Conservation (phyloP, 1,140 invertebrate genomes). For the Rhyacophila brunnea region DNA sequence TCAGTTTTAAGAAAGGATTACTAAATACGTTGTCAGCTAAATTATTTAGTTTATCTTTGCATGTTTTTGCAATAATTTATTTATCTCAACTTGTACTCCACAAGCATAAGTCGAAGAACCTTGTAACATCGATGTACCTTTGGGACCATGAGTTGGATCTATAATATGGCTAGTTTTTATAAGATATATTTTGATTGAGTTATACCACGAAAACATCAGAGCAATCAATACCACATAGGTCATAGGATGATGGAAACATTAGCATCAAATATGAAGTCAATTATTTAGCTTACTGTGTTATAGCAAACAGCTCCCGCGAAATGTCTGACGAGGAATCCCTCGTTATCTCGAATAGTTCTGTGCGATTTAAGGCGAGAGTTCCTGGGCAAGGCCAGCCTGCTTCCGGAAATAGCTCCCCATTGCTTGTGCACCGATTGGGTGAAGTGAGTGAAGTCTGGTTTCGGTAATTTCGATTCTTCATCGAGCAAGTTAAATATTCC, state of each 20-base stretch:
- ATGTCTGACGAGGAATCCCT: constrained; percentile 94
- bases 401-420: constrained; percentile 68
- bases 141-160: too few relatives aligned
- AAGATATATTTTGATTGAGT: too few relatives aligned
- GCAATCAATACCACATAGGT: too few relatives aligned
- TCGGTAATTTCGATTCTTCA: constrained; percentile 95
- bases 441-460: constrained; percentile 87
- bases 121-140: too few relatives aligned
- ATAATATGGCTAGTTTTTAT: too few relatives aligned
- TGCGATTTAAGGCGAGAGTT: constrained; percentile 90
- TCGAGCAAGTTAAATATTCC: constrained; percentile 94
- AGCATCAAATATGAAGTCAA: background rate
- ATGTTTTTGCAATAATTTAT: too few relatives aligned
- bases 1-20: too few relatives aligned
- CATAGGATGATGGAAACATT: background rate
- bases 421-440: constrained; percentile 85
- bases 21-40: too few relatives aligned
- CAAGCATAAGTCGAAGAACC: too few relatives aligned
- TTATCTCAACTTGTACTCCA: too few relatives aligned
- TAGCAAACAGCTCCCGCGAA: constrained; percentile 98
- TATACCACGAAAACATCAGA: too few relatives aligned
- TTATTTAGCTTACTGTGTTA: constrained; percentile 71
- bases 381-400: constrained; percentile 84
- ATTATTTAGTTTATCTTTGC: too few relatives aligned
- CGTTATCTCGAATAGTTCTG: constrained; percentile 89